Evolutionary conservation across 1,140 invertebrate genomes (phyloP), one percentile per base, ranked within the genome.

Genomic region (Uloborus diversus): DNA sequence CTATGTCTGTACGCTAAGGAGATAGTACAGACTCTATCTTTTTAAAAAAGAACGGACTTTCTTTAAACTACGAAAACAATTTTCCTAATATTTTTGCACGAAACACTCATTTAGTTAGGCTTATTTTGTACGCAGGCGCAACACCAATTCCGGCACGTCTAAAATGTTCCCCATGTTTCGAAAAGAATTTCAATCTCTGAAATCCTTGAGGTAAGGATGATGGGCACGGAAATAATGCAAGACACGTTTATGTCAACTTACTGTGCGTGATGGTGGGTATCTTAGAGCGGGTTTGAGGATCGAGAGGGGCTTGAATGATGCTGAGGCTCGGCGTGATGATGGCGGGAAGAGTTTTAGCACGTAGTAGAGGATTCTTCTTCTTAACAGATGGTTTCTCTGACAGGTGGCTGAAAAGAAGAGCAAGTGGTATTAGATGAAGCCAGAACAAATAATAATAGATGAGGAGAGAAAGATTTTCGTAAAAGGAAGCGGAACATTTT

Each of bases 241-340:
- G 42, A 47, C 11, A n/a, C 13, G n/a, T 47, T 14, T 14, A 3
- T n/a, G n/a, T 47, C 1, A 1, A 62, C 73, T 78, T 78, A 78
- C 73, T 64, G 62, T 78, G 62, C 17, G 73, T 78, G 62, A 78
- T 78, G 30, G 73, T 78, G 49, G 73, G 73, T 53, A 78, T 66
- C 62, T 78, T 78, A 11, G 73, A 56, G n/a, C 33, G 28, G 17
- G 35, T 57, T 4, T 57, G 56, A 20, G 79, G 28, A 42, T 80
- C 76, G 3, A 81, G 32, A 37, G 83, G 82, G 7, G 93, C 93
- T 83, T 94, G 93, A 20, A 95, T 89, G 81, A 95, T 94, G 83
- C 90, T 94, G 83, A 95, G 90, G 59, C 93, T 93, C 3, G 94
- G 94, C 35, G 93, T 92, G n/a, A 96, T 92, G 84, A 96, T 96